Conservation (phyloP, 2,888 invertebrate species). For the Clunio marinus region DNA sequence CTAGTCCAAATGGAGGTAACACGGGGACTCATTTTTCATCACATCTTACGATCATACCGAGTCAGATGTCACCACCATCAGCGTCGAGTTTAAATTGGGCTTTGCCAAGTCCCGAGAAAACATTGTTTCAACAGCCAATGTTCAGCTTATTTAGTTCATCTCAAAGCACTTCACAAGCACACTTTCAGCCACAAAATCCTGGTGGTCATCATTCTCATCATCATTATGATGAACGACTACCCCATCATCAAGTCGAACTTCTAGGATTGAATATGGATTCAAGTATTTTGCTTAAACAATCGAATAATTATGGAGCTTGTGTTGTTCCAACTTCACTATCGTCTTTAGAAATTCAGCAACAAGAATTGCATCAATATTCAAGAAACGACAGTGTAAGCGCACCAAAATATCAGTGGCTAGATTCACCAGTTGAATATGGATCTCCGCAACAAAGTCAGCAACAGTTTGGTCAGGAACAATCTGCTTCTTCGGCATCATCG, state of each 20-base stretch:
- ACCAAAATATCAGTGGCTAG: conserved; percentile 66
- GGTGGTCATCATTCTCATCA: conserved; percentile 46
- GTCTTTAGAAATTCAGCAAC: conserved; percentile 54
- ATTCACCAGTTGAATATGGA: conserved; percentile 55
- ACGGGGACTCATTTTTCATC: conserved; percentile 47
- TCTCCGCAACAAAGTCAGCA: conserved; percentile 51
- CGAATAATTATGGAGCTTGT: conserved; percentile 60
- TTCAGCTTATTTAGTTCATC: conserved; percentile 59
- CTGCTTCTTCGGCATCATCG: conserved; percentile 52
- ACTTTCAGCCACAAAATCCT: conserved; percentile 55
- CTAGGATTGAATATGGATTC: conserved; percentile 60
- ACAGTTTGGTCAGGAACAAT: conserved; percentile 56
- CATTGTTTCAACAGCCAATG: conserved; percentile 61
- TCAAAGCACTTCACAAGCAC: conserved; percentile 55
- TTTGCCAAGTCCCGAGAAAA: conserved; percentile 64
- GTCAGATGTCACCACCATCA: conserved; percentile 56
- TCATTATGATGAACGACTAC: conserved; percentile 51
- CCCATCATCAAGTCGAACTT: conserved; percentile 54
- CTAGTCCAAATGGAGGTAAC: conserved; percentile 46
- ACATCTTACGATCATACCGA: conserved; percentile 49
- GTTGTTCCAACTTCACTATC: conserved; percentile 48
- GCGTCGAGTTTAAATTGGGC: conserved; percentile 66
- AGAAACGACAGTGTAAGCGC: conserved; percentile 53
- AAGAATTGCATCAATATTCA: conserved; percentile 52
- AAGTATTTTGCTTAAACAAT: conserved; percentile 58